Evolutionary conservation across 1,140 invertebrate genomes (phyloP), one percentile per base, ranked within the genome.

Genomic region (Latrodectus geometricus): DNA sequence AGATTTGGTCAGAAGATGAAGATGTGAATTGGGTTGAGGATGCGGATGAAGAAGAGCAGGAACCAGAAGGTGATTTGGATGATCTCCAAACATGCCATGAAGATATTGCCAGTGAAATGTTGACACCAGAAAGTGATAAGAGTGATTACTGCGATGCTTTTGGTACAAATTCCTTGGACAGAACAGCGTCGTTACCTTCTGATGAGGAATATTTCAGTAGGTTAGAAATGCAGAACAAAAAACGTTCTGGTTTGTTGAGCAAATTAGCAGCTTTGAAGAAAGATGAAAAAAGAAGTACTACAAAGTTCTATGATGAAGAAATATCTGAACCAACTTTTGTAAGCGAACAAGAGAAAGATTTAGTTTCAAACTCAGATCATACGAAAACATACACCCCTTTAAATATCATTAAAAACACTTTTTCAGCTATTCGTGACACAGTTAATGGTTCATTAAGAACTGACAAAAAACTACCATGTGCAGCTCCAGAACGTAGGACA

Each of bases 1-100:
- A 86, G 23, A 52, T 69, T 12, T 73, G 82, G 69, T 54, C 49
- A 14, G 75, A 79, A 23, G 88, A 91, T 75, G 90, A 90, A 48
- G 88, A 91, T 78, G 91, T 92, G 82, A 90, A 90, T 61, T 91
- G 91, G 81, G 90, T 91, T 52, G 92, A 92, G 87, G 92, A 92
- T 89, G 92, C 92, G 89, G 92, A 92, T 80, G 91, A 91, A 82
- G 85, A 90, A 70, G 88, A 88, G 61, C 86, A 89, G 75, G 87
- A 87, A 87, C 88, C 90, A 87, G 88, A 90, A 52, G 85, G 82
- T 68, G 86, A 89, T 86, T 75, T 78, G 68, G 77, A 88, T 35
- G 61, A 84, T 54, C 82, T 84, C 11, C 72, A 76, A 20, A 76
- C 72, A 14, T 76, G 72, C 21, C 73, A 48, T 11, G 82, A 84